These are phyloP conservation scores for Paguma larvata DNA, from an alignment of 2,797 vertebrate genomes.

Conservation along the genomic window DNA sequence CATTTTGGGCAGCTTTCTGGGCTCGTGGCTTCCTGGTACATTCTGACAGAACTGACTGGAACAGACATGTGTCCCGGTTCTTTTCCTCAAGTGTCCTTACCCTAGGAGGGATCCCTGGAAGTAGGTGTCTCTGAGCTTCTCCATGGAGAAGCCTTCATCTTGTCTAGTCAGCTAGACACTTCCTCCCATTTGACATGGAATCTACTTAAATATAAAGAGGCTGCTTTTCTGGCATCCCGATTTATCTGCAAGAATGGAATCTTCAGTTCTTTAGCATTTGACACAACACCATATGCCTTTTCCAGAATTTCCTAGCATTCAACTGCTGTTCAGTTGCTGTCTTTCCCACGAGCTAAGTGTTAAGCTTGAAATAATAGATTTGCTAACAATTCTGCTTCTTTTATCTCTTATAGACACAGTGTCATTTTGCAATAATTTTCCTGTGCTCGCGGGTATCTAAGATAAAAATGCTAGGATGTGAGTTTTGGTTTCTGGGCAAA, in stretches of 20 bases:
- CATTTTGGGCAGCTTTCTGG: background rate
- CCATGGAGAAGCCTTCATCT: background rate
- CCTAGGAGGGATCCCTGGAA: background rate
- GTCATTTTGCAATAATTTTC: constrained; percentile 68
- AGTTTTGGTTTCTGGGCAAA: constrained; percentile 67
- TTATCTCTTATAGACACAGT: constrained; percentile 66
- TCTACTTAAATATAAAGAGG: constrained; percentile 67
- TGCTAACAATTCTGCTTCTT: constrained; percentile 77
- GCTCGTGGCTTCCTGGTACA: background rate
- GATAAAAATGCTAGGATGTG: constrained; percentile 50
- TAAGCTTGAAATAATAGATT: constrained; percentile 81
- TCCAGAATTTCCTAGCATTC: constrained; percentile 82
- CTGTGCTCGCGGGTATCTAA: background rate
- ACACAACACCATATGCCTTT: constrained; percentile 84
- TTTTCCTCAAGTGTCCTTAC: background rate
- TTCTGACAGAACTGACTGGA: background rate
- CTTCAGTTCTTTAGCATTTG: constrained; percentile 83
- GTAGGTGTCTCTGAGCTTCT: background rate
- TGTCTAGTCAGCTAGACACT: background rate
- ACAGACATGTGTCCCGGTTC: background rate
- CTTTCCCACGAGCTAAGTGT: constrained; percentile 79
- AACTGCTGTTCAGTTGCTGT: constrained; percentile 82
- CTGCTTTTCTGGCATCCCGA: constrained; percentile 59
- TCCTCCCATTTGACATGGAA: constrained; percentile 63
- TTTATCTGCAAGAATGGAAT: constrained; percentile 81